Base-by-base conservation (phyloP, 1,140 invertebrate species). In the Lepidotrigona ventralis region DNA sequence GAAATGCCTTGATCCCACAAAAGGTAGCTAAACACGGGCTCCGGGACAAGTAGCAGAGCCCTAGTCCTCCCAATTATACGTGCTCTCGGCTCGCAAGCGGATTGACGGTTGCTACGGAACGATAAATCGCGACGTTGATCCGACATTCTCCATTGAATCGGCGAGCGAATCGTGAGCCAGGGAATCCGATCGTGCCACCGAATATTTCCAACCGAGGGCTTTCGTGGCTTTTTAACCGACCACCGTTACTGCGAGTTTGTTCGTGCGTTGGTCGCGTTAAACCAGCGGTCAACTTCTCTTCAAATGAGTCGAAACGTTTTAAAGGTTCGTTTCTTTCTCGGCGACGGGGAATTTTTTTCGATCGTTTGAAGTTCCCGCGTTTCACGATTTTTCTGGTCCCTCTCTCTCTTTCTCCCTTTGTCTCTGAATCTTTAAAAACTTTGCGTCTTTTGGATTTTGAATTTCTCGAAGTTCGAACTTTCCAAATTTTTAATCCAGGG, bases 1-100 rank as follows among this genome's bases (percentile, higher is more conserved):
- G 86, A 90, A 92, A 92, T 92, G 86, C 91, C 87, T 90, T 92
- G 89, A 92, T 91, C 91, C 90, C 85, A 89, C 90, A 90, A 90
- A 91, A 83, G 90, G 88, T 86, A 89, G 88, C 83, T 84, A 83
- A 90, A 90, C 86, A 82, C 81, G 71, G 80, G 84, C 68, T 8
- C 6, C 85, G 86, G 83, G 89, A 86, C 88, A 87, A 60, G 12
- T 56, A 33, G 53, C 26, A 11, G 66, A 69, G 33, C 66, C 85
- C 88, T 77, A 21, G 85, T 83, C 89, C 87, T 90, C 84, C 89
- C 90, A 91, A 91, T 91, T 91, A 91, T 90, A 89, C 85, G 58
- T 72, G 68, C 64, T 72, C 69, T 54, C n/a, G 69, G 53, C 72
- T 84, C 53, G 54, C 78, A 69, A 80, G 29, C 69, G 70, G 51